Percentiles rank a stretch among this genome's conserved stretches.
These are phyloP conservation scores for Conus canariensis DNA, from an alignment of 2,888 invertebrate genomes.

Conservation along the genomic window DNA sequence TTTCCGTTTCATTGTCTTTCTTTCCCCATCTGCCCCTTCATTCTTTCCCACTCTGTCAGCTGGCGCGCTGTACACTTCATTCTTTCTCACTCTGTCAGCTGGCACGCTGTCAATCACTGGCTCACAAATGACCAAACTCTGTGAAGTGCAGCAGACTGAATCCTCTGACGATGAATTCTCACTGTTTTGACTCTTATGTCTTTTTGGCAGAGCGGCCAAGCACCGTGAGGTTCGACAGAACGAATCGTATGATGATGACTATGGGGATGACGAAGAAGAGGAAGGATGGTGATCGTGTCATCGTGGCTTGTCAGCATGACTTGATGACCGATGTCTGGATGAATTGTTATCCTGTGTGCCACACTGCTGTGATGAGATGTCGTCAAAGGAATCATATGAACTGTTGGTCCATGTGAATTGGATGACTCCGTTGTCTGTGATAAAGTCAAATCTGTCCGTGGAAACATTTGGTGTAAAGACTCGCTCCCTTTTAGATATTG, in stretches of 20 bases:
- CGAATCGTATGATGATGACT: constrained; percentile 33
- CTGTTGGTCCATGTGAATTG: too few relatives aligned
- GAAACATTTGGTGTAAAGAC: too few relatives aligned
- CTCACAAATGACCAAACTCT: too few relatives aligned
- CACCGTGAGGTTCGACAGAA: constrained; percentile 45
- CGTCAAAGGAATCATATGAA: too few relatives aligned
- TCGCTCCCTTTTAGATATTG: too few relatives aligned
- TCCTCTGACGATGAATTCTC: not conserved
- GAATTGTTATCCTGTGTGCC: not conserved
- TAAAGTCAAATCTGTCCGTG: not conserved
- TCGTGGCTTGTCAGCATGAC: not conserved
- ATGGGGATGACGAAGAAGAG: constrained; percentile 31
- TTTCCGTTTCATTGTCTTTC: too few relatives aligned
- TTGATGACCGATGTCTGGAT: not conserved
- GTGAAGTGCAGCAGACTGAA: too few relatives aligned
- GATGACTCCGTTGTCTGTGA: not conserved
- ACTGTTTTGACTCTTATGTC: not conserved
- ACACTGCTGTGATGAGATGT: not conserved
- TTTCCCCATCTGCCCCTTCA: too few relatives aligned
- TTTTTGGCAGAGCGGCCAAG: constrained; percentile 43
- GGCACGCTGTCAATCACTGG: too few relatives aligned
- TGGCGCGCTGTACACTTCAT: too few relatives aligned
- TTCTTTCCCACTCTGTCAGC: too few relatives aligned
- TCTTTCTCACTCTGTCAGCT: too few relatives aligned
- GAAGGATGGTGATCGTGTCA: constrained; percentile 22